phyloP scores from a whole-genome alignment of 1,140 invertebrate species.

The Helicoverpa zea region DNA sequence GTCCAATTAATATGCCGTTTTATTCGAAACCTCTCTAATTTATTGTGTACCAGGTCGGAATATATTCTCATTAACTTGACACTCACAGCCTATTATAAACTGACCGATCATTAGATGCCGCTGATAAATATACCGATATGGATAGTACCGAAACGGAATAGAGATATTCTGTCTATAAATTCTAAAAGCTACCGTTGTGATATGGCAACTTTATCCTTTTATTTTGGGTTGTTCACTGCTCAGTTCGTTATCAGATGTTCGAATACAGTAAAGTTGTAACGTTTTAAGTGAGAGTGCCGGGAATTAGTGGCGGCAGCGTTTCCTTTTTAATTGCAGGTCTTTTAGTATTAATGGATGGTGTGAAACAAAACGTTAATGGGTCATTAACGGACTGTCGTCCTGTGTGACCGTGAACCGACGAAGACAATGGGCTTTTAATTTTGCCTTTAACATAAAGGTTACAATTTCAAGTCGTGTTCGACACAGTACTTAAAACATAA shows the following conservation, averaged over 20 bases:
- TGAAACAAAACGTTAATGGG: constrained; percentile 78
- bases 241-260: constrained; percentile 70
- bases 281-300: constrained; percentile 58
- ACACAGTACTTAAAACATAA: constrained; percentile 29
- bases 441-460: constrained; percentile 30
- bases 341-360: constrained; percentile 74
- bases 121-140: constrained; percentile 69
- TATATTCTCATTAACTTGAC: constrained; percentile 85
- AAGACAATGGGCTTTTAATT: constrained; percentile 53
- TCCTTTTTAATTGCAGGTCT: constrained; percentile 66
- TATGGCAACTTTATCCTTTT: constrained; percentile 53
- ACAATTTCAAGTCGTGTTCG: constrained; percentile 35
- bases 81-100: constrained; percentile 80
- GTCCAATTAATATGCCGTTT: constrained; percentile 82
- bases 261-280: constrained; percentile 52
- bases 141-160: constrained; percentile 73
- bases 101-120: constrained; percentile 76
- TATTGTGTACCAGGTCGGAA: constrained; percentile 74
- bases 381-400: constrained; percentile 73
- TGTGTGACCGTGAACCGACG: constrained; percentile 61
- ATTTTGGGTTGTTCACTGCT: constrained; percentile 55
- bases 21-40: constrained; percentile 77
- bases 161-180: constrained; percentile 77
- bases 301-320: constrained; percentile 61
- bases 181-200: constrained; percentile 66